Percentiles rank a stretch among this genome's conserved stretches.
These are phyloP conservation scores for Ciconia nigra DNA, from an alignment of 2,797 vertebrate species.

Conservation along the genomic window DNA sequence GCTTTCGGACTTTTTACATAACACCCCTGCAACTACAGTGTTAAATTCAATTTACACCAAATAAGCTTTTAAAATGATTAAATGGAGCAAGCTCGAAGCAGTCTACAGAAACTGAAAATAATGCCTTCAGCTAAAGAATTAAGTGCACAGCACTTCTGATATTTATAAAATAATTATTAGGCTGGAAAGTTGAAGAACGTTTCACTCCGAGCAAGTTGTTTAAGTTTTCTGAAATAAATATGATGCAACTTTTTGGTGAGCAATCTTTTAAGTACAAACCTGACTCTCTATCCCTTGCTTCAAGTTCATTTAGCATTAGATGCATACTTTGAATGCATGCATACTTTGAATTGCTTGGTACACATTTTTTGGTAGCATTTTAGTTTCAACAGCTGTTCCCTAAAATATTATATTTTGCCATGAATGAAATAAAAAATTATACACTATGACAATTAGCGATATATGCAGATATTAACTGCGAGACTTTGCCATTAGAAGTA, in stretches of 20 bases:
- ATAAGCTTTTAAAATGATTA: constrained; percentile 56
- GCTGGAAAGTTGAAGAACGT: constrained; percentile 36
- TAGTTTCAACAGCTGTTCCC: neutral
- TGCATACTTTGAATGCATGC: neutral
- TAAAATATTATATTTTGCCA: neutral
- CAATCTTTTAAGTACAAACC: neutral
- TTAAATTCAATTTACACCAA: constrained; percentile 59
- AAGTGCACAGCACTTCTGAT: constrained; percentile 55
- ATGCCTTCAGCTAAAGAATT: constrained; percentile 45
- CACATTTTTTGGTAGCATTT: neutral
- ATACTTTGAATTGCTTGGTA: neutral
- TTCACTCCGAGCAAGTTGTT: neutral
- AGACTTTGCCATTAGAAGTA: neutral
- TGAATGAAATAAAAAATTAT: neutral
- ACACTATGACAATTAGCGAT: neutral
- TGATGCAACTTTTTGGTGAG: neutral
- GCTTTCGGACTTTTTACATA: constrained; percentile 40
- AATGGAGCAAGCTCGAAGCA: constrained; percentile 49
- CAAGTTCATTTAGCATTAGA: neutral
- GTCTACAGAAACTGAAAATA: constrained; percentile 15
- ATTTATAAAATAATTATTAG: constrained; percentile 71
- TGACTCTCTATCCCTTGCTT: neutral
- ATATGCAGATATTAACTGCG: neutral
- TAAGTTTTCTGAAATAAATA: constrained; percentile 19
- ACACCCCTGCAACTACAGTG: constrained; percentile 27